Conservation (phyloP, 53 echinoderm and acorn worm genomes). For the Holothuria leucospilota region DNA sequence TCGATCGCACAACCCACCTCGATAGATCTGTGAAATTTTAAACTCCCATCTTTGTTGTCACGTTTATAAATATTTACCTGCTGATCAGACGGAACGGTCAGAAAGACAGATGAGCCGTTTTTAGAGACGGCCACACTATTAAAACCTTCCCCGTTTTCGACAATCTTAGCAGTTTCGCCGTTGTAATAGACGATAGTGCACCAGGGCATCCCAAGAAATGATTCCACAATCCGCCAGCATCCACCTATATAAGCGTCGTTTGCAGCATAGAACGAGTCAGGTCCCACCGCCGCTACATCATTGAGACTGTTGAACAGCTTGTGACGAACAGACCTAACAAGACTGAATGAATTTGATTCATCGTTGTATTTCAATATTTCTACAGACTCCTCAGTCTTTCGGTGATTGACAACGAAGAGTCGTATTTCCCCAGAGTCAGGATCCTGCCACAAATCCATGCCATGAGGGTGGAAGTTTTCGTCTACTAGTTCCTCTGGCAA, state of each 20-base stretch:
- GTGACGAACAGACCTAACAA: background rate
- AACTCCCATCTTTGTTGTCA: background rate
- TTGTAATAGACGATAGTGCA: conserved; percentile 71
- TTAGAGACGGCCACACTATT: conserved; percentile 3
- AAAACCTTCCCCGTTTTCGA: background rate
- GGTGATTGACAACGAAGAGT: conserved; percentile 27
- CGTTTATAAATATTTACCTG: background rate
- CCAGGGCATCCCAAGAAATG: conserved; percentile 34
- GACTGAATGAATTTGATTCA: conserved; percentile 4
- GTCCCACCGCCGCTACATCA: conserved; percentile 15
- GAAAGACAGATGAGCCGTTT: background rate
- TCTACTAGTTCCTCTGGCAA: conserved; percentile 1
- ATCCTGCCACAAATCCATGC: background rate
- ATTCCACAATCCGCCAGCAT: conserved; percentile 43
- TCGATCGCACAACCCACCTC: conserved; percentile 53
- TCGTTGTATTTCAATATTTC: conserved; percentile 23
- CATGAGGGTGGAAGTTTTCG: background rate
- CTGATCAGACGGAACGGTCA: background rate
- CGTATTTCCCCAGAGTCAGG: background rate
- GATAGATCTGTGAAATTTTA: background rate
- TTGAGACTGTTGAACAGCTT: conserved; percentile 5
- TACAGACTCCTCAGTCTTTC: background rate
- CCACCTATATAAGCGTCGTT: conserved; percentile 8
- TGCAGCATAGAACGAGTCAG: conserved; percentile 28
- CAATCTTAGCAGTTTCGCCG: conserved; percentile 2